phyloP scores from a whole-genome alignment of 2,113 vertebrate genomes.

The Tapirus terrestris region DNA sequence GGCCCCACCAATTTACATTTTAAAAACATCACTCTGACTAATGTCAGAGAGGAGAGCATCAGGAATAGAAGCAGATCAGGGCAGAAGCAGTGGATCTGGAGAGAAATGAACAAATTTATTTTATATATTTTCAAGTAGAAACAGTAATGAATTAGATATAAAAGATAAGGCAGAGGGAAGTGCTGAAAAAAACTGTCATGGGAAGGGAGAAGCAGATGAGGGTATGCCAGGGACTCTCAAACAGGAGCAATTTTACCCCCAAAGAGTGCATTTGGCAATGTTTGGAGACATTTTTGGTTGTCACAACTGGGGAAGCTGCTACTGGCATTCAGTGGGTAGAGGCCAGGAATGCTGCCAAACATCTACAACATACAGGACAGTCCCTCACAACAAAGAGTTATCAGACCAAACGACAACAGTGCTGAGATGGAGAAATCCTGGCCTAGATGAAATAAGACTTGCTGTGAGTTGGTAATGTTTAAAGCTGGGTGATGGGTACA shows the following conservation, averaged over 20 bases:
- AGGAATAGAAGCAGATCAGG: neutral
- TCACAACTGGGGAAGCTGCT: neutral
- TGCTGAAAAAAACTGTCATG: neutral
- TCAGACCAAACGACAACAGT: neutral
- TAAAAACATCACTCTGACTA: neutral
- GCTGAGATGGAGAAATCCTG: neutral
- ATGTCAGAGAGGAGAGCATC: neutral
- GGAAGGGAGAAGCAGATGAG: neutral
- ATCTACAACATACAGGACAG: neutral
- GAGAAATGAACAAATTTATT: neutral
- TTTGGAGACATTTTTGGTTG: neutral
- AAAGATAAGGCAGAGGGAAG: neutral
- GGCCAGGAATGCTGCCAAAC: neutral
- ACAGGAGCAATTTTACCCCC: neutral
- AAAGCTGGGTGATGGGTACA: neutral
- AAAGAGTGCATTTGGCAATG: neutral
- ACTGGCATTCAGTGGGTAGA: neutral
- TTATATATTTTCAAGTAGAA: neutral
- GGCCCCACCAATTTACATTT: neutral
- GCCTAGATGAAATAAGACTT: neutral
- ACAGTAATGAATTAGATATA: neutral
- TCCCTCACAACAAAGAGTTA: neutral
- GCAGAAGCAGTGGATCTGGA: neutral
- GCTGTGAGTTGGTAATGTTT: neutral
- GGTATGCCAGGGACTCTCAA: neutral